A percentile compares a stretch with the other conserved stretches of the same genome.
Evolutionary conservation across 2,113 vertebrate species (phyloP).

Genomic region (Oreochromis aureus): DNA sequence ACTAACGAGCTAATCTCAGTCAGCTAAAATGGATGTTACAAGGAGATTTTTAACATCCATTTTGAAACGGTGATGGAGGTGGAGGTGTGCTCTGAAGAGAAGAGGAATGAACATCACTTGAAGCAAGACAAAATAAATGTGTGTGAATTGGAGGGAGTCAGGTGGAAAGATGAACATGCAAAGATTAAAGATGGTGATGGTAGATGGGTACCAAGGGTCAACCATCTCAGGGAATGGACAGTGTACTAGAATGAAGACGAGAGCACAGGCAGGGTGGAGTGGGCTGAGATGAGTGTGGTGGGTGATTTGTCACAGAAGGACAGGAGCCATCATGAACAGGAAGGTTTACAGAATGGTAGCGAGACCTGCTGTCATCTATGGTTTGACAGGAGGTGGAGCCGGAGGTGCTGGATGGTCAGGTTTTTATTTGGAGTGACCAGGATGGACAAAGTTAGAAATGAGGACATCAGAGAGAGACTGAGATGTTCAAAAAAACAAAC

Average conservation of each 20-base stretch:
- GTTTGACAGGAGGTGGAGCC: not conserved
- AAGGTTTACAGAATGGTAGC: not conserved
- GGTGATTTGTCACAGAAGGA: fast-evolving
- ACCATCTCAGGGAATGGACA: not conserved
- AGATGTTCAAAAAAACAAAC: not conserved
- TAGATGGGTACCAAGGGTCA: not conserved
- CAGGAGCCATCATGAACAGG: fast-evolving
- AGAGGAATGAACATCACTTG: not conserved
- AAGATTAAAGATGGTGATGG: not conserved
- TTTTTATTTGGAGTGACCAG: fast-evolving
- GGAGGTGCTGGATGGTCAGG: not conserved
- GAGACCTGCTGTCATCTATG: not conserved
- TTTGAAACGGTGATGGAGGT: not conserved
- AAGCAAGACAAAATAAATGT: not conserved
- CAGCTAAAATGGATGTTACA: fast-evolving
- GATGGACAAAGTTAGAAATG: not conserved
- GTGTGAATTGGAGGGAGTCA: not conserved
- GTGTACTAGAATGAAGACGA: not conserved
- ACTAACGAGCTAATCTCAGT: not conserved
- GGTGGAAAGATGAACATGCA: not conserved
- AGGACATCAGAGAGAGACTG: not conserved
- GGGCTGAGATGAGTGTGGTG: fast-evolving
- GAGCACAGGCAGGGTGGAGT: not conserved
- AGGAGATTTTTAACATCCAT: not conserved
- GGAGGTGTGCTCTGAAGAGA: not conserved